Evolutionary conservation across 1,140 invertebrate genomes (phyloP).

Genomic region (Neodiprion lecontei): DNA sequence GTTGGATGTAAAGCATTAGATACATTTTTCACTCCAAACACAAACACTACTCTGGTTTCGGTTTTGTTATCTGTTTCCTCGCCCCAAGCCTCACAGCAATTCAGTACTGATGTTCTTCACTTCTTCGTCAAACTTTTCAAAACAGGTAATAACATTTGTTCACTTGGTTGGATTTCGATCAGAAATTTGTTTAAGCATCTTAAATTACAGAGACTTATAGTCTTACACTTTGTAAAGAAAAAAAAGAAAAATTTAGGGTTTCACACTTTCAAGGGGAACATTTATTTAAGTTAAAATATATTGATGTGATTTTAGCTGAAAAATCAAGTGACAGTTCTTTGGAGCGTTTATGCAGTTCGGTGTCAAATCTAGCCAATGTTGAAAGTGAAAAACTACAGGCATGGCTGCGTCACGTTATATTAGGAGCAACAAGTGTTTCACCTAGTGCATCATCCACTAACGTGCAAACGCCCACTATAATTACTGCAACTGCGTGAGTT

Average conservation of each 20-base stretch:
- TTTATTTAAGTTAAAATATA: not conserved
- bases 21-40: slow-evolving; percentile 74
- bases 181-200: too few relatives aligned
- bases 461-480: slow-evolving; percentile 53
- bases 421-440: slow-evolving; percentile 62
- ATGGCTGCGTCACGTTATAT: slow-evolving; percentile 75
- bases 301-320: slow-evolving; percentile 52
- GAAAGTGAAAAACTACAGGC: slow-evolving; percentile 71
- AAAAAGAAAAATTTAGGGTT: slow-evolving; percentile 10
- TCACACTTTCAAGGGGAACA: not conserved
- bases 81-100: slow-evolving; percentile 72
- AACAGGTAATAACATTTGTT: slow-evolving; percentile 60
- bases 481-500: slow-evolving; percentile 23
- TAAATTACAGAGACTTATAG: too few relatives aligned
- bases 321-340: slow-evolving; percentile 68
- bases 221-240: slow-evolving; percentile 35
- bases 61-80: slow-evolving; percentile 77
- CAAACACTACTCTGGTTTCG: slow-evolving; percentile 71
- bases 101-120: slow-evolving; percentile 79
- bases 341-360: slow-evolving; percentile 73
- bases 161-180: too few relatives aligned
- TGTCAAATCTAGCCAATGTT: slow-evolving; percentile 71
- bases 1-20: slow-evolving; percentile 82
- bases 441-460: slow-evolving; percentile 57
- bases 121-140: slow-evolving; percentile 83